phyloP scores from a whole-genome alignment of 2,113 vertebrate species.

The Riparia riparia region DNA sequence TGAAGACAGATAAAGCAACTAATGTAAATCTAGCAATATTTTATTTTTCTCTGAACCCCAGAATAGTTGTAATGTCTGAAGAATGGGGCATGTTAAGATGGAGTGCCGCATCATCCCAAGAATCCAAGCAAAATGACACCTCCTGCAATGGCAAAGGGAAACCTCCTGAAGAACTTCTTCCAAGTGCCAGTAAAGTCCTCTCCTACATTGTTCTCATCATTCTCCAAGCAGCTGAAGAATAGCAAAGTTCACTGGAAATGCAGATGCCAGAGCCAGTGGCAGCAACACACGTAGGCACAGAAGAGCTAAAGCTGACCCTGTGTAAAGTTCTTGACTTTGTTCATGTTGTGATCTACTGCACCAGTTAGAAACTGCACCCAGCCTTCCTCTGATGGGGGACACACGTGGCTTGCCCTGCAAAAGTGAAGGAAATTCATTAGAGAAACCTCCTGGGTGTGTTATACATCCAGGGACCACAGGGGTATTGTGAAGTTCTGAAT shows the following conservation, averaged over 20 bases:
- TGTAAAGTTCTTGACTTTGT: conserved; percentile 85
- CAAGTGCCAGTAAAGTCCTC: not conserved
- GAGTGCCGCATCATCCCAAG: not conserved
- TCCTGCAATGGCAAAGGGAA: not conserved
- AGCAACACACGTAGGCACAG: not conserved
- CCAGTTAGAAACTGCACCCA: conserved; percentile 89
- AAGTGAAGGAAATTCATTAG: conserved; percentile 37
- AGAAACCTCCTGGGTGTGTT: not conserved
- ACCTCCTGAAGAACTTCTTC: not conserved
- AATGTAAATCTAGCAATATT: not conserved
- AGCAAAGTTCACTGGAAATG: conserved; percentile 6
- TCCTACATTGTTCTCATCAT: not conserved
- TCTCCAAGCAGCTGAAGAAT: not conserved
- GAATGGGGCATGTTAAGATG: not conserved
- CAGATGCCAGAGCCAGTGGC: not conserved
- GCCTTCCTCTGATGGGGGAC: conserved; percentile 83
- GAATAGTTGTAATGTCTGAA: not conserved
- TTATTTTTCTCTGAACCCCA: conserved; percentile 45
- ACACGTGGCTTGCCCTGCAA: conserved; percentile 87
- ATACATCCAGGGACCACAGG: not conserved
- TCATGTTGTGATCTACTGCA: conserved; percentile 89
- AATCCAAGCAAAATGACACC: conserved; percentile 5
- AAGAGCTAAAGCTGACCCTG: conserved; percentile 72
- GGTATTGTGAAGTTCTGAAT: not conserved
- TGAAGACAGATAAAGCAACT: conserved; percentile 16